Percentiles rank a stretch among this genome's conserved stretches.
These are phyloP conservation scores for Epistrophe eligans DNA, from an alignment of 2,888 invertebrate species.

Conservation along the genomic window DNA sequence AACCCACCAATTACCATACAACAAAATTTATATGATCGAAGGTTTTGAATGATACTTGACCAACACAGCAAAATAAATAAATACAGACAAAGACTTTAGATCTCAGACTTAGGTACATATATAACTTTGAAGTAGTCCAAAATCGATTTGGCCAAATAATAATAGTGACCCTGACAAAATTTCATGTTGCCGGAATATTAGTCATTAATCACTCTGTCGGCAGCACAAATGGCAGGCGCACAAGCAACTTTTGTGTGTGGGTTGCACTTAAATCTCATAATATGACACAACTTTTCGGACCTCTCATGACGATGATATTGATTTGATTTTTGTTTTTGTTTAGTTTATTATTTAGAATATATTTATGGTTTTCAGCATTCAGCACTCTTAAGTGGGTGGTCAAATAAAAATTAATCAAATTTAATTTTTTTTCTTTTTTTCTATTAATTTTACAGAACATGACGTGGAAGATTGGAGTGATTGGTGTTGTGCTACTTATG, in stretches of 20 bases:
- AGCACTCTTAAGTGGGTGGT: constrained; percentile 54
- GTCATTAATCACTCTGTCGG: constrained; percentile 61
- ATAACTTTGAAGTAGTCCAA: constrained; percentile 22
- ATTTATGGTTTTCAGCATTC: constrained; percentile 23
- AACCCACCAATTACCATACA: constrained; percentile 28
- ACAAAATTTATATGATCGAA: constrained; percentile 20
- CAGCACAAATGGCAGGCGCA: background rate
- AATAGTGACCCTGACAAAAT: constrained; percentile 55
- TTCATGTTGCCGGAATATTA: constrained; percentile 33
- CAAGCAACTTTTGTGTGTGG: constrained; percentile 20
- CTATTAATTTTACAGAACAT: constrained; percentile 63
- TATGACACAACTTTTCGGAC: constrained; percentile 53
- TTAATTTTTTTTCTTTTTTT: constrained; percentile 22
- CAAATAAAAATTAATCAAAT: constrained; percentile 37
- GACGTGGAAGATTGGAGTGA: constrained; percentile 66
- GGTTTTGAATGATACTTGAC: constrained; percentile 13
- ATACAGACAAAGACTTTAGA: background rate
- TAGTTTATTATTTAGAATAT: background rate
- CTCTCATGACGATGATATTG: constrained; percentile 15
- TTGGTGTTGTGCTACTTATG: constrained; percentile 77
- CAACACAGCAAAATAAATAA: constrained; percentile 1
- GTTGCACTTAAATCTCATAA: constrained; percentile 49
- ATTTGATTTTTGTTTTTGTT: constrained; percentile 34
- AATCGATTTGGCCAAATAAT: constrained; percentile 29
- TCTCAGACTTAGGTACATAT: background rate